Base-by-base conservation (phyloP, 2,797 vertebrate genomes). In the Melanotaenia trifasciata region DNA sequence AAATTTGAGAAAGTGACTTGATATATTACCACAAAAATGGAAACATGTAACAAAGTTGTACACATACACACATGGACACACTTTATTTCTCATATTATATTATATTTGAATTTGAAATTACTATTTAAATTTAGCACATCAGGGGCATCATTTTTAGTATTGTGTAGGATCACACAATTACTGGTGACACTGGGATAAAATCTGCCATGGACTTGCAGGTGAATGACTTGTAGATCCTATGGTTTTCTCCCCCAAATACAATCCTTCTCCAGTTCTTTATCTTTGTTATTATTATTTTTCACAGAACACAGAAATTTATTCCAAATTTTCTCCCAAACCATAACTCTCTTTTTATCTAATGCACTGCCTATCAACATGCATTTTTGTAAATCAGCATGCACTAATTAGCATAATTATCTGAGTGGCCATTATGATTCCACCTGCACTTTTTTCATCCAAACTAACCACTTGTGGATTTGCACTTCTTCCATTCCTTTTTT, bases 341-440 rank as follows among this genome's bases (percentile, higher is more conserved):
- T 36, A 2, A 36, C 8, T 36, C 9, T 36, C 9, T 36, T 36
- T 36, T 36, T 36, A 36, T 8, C 8, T 33, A 33, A 33, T 8
- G 33, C 8, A 8, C 8, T 33, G 33, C 33, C 33, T 33, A 8
- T 33, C 4, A 8, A 5, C 33, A 33, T 33, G 8, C 33, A 36
- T 38, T 13, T 38, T 38, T 38, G 10, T 12, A 38, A 38, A 12
- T 32, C 36, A 38, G 36, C 7, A 2, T 36, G 35, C 35, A 8
- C 35, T 35, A 20, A 59, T 35, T 58, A 18, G 28, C 66, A 24
- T 11, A 35, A 88, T 85, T 84, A 68, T 51, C 75, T 87, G 64
- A 70, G 61, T 64, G 53, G n/a, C 67, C 76, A 22, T 58, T 18
- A 26, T 35, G 20, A 58, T 10, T 35, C 10, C 51, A 20, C 16